Evolutionary conservation across 1,140 invertebrate genomes (phyloP).

Genomic region (Brachionus angularis): DNA sequence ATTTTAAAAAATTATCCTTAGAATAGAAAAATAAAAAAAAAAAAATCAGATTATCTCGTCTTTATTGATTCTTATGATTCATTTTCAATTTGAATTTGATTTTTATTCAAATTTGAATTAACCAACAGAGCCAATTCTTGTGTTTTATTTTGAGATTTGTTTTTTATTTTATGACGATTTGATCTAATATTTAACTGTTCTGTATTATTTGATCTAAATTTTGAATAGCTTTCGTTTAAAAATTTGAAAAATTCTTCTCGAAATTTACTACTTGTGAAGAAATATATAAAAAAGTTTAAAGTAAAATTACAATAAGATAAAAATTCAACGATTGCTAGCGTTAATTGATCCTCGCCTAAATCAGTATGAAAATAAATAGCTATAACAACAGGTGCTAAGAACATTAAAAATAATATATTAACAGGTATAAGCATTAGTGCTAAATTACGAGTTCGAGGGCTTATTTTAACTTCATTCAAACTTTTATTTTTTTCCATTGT

Average conservation of each 20-base stretch:
- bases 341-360: slow-evolving; percentile 25
- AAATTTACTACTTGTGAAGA: slow-evolving; percentile 43
- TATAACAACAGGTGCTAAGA: slow-evolving; percentile 40
- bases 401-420: slow-evolving; percentile 44
- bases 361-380: slow-evolving; percentile 15
- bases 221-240: slow-evolving; percentile 9
- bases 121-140: too few relatives aligned
- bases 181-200: too few relatives aligned
- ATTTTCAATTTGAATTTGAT: too few relatives aligned
- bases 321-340: slow-evolving; percentile 40
- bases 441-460: slow-evolving; percentile 19
- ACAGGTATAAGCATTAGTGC: slow-evolving; percentile 39
- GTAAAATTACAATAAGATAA: slow-evolving; percentile 37
- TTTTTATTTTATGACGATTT: too few relatives aligned
- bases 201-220: slow-evolving; percentile 10
- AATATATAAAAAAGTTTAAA: slow-evolving; percentile 41
- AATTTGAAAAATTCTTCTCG: slow-evolving; percentile 41
- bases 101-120: too few relatives aligned
- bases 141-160: too few relatives aligned
- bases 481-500: neutral
- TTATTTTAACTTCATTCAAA: slow-evolving; percentile 34
- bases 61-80: too few relatives aligned
- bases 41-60: too few relatives aligned
- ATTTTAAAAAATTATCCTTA: too few relatives aligned
- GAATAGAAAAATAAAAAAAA: neutral